Evolutionary conservation across 2,797 vertebrate genomes (phyloP), one percentile per base, ranked within the genome.

Genomic region (Argya squamiceps): DNA sequence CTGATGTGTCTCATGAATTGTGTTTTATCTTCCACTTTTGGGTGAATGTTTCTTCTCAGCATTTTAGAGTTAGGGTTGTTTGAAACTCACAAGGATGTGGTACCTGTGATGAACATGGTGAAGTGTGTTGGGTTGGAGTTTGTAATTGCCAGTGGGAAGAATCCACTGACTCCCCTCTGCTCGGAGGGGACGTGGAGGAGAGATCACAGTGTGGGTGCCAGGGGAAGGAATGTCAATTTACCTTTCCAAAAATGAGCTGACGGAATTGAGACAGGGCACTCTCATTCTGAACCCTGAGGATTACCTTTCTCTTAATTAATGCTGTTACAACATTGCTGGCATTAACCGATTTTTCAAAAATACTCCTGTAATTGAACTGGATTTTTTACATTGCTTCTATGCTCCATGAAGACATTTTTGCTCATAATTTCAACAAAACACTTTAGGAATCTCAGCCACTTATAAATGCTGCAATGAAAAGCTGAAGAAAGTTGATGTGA

Each of bases 201-300:
- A 30, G 12, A 1, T 49, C 11, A 0, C 26, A 9, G 2, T 8
- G 46, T 1, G 0, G 32, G 3, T 63, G 37, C 34, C 30, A 34
- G n/a, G 68, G 8, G 21, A 32, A 37, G 36, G 30, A 9, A 29
- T 32, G 24, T 37, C 49, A n/a, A 49, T 63, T 83, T n/a, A 12
- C 21, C 3, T 18, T 36, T 22, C 46, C 39, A 29, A 37, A 65
- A 64, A 12, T 10, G 73, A 50, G n/a, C 47, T 43, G 30, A 43
- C 47, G 58, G 30, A 41, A 16, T 1, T 23, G 62, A 75, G 21
- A 10, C 50, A 29, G 1, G 8, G 5, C 26, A 24, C 41, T 59
- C 39, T 76, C 15, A 9, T n/a, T n/a, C n/a, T 39, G 10, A 32
- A 2, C 34, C 6, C 0, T 41, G 64, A 46, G 26, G 53, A 46